Evolutionary conservation across 2,888 invertebrate genomes (phyloP).

Genomic region (Frankliniella fusca): DNA sequence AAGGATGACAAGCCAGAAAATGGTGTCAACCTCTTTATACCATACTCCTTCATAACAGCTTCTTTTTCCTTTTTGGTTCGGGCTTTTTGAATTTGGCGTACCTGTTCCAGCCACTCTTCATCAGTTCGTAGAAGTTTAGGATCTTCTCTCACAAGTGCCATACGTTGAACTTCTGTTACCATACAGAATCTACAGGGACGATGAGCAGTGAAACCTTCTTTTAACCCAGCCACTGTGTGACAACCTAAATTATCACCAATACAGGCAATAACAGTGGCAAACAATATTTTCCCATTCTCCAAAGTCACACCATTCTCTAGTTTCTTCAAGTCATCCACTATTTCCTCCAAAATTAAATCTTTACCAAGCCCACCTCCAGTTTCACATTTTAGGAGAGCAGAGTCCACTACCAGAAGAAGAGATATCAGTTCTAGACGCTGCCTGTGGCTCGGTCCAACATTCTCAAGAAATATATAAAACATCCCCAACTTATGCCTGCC

Average conservation of each 20-base stretch:
- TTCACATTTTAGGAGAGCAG: not conserved
- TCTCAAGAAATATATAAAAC: not conserved
- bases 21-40: not conserved
- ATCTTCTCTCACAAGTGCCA: not conserved
- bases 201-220: no score
- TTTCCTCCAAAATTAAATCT: not conserved
- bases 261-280: not conserved
- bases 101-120: not conserved
- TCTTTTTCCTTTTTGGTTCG: not conserved
- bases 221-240: not conserved
- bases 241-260: conserved; percentile 25
- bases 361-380: not conserved
- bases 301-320: not conserved
- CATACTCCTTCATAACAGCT: not conserved
- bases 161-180: not conserved
- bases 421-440: not conserved
- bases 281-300: not conserved
- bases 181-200: not conserved
- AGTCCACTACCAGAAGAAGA: not conserved
- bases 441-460: not conserved
- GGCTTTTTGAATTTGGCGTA: not conserved
- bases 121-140: not conserved
- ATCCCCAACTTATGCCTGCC: not conserved
- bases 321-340: not conserved
- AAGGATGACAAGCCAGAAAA: not conserved